Conservation (phyloP, 64 coral and sea anemone species). For the Pocillopora verrucosa region DNA sequence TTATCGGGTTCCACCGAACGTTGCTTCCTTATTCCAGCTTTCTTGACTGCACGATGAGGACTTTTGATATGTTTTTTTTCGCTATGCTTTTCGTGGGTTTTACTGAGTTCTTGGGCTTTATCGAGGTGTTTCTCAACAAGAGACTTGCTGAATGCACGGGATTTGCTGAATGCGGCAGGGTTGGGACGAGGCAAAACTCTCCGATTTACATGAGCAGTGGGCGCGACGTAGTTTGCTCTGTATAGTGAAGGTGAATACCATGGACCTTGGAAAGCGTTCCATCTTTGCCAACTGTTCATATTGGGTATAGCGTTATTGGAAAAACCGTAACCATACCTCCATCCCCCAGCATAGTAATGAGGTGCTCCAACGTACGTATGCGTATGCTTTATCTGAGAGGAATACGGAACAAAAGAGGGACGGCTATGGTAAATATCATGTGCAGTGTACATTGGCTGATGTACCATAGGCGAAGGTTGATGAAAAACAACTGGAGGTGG, state of each 20-base stretch:
- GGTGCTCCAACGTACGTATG: constrained; percentile 66
- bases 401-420: constrained; percentile 48
- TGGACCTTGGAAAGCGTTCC: neutral
- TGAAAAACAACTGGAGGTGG: constrained; percentile 86
- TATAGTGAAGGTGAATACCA: neutral
- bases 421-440: constrained; percentile 68
- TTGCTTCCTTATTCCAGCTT: neutral
- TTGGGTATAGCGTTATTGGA: neutral
- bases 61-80: neutral
- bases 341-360: constrained; percentile 57
- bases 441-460: constrained; percentile 65
- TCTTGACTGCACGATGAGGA: neutral
- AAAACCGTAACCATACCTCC: constrained; percentile 53
- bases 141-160: constrained; percentile 17
- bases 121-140: neutral
- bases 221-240: neutral
- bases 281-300: neutral
- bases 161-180: constrained; percentile 1
- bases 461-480: constrained; percentile 67
- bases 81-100: neutral
- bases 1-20: neutral
- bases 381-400: constrained; percentile 28
- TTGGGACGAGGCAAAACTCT: neutral
- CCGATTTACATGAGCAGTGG: neutral
- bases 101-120: neutral